These are phyloP conservation scores for Andrena marginata DNA, from an alignment of 2,888 invertebrate genomes.

Conservation along the genomic window DNA sequence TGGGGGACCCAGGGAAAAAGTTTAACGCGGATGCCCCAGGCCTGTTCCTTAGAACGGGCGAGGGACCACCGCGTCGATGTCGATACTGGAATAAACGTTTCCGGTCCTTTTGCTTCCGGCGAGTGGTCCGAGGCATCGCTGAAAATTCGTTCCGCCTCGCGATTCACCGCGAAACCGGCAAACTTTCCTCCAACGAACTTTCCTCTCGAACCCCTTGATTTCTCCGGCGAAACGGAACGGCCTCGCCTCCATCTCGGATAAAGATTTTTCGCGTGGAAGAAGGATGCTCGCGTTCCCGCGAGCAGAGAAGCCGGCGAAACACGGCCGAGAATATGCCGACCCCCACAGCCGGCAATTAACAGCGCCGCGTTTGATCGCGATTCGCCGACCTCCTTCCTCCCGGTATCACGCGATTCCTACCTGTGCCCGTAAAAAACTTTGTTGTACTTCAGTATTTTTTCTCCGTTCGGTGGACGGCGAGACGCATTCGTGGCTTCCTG, in stretches of 20 bases:
- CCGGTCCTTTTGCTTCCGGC: background rate
- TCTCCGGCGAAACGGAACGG: too few species aligned
- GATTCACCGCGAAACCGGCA: too few species aligned
- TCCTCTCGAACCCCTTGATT: too few species aligned
- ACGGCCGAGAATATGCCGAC: slow-evolving; percentile 23
- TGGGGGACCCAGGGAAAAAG: background rate
- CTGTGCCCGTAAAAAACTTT: slow-evolving; percentile 41
- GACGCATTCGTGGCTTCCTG: slow-evolving; percentile 68
- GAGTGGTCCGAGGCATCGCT: too few species aligned
- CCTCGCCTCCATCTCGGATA: background rate
- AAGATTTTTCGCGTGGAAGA: slow-evolving; percentile 18
- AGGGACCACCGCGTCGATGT: background rate
- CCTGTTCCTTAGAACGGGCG: background rate
- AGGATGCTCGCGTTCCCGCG: slow-evolving; percentile 7
- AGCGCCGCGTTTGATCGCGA: slow-evolving; percentile 62
- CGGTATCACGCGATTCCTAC: slow-evolving; percentile 66
- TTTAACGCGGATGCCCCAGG: background rate
- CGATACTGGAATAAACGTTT: background rate
- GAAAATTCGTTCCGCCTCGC: too few species aligned
- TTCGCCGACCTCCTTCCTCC: slow-evolving; percentile 62
- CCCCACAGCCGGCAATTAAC: slow-evolving; percentile 63
- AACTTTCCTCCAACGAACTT: too few species aligned
- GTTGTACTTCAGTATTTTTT: slow-evolving; percentile 48
- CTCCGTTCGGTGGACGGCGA: slow-evolving; percentile 44
- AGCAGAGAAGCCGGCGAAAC: slow-evolving; percentile 12